Evolutionary conservation across 2,888 invertebrate genomes (phyloP).

Genomic region (Ophion ventricosus): DNA sequence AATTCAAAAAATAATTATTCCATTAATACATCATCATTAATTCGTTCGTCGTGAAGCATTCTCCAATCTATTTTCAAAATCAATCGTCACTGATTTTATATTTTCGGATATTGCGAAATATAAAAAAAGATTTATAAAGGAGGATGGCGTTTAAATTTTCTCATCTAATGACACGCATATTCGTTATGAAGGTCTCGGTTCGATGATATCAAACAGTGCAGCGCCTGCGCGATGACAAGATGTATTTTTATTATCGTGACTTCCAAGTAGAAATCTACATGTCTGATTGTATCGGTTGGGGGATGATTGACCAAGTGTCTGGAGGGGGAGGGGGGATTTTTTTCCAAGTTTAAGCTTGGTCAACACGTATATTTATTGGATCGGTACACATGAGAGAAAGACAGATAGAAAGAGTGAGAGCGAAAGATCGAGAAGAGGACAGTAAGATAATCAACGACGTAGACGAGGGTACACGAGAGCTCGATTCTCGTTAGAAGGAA

Average conservation of each 20-base stretch:
- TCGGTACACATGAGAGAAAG: constrained; percentile 22
- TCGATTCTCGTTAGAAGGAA: constrained; percentile 60
- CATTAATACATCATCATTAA: neutral
- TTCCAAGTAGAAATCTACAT: constrained; percentile 16
- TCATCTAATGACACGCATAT: no score
- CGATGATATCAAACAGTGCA: neutral
- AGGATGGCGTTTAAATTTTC: no score
- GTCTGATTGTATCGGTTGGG: constrained; percentile 27
- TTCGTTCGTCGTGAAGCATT: neutral
- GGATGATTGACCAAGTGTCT: neutral
- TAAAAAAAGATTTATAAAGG: no score
- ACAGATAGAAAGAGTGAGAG: neutral
- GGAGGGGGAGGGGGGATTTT: neutral
- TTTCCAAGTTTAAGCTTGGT: neutral
- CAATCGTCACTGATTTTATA: neutral
- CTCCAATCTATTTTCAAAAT: neutral
- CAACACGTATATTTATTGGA: constrained; percentile 12
- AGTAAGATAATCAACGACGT: constrained; percentile 54
- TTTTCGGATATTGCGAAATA: neutral
- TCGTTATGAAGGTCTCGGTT: no score
- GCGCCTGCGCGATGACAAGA: neutral
- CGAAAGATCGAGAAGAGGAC: constrained; percentile 47
- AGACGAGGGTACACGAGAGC: constrained; percentile 57
- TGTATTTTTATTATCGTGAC: constrained; percentile 12
- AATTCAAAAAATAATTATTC: neutral